These are phyloP conservation scores for Oscheius onirici DNA, from an alignment of 2,888 invertebrate genomes.

Conservation along the genomic window DNA sequence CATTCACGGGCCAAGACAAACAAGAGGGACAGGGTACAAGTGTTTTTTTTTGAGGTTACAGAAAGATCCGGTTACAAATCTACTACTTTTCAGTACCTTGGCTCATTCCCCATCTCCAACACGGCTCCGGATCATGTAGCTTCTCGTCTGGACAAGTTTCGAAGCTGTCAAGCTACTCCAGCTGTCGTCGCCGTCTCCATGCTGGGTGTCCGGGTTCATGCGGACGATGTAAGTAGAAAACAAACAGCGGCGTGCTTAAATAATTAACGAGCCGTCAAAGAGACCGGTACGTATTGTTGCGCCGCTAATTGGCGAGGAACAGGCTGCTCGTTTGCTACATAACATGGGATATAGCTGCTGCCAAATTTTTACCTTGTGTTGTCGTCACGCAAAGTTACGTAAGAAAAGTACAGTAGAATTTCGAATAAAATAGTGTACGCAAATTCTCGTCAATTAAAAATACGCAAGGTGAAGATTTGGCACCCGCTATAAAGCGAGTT, in stretches of 20 bases:
- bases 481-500: no score
- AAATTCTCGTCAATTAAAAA: no score
- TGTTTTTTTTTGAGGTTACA: background rate
- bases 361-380: no score
- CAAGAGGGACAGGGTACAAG: background rate
- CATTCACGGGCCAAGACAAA: no score
- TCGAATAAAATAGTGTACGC: no score
- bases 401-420: no score
- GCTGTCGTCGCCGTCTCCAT: slow-evolving; percentile 47
- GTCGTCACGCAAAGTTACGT: no score
- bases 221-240: slow-evolving; percentile 39
- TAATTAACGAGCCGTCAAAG: slow-evolving; percentile 28
- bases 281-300: slow-evolving; percentile 30
- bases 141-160: slow-evolving; percentile 42
- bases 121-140: slow-evolving; percentile 36
- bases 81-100: slow-evolving; percentile 44
- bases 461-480: no score
- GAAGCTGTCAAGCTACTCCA: slow-evolving; percentile 21
- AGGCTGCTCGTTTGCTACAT: background rate
- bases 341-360: no score
- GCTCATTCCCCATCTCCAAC: slow-evolving; percentile 51
- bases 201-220: slow-evolving; percentile 45
- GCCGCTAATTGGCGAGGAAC: slow-evolving; percentile 18
- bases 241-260: slow-evolving; percentile 12
- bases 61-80: background rate